phyloP scores from a whole-genome alignment of 2,113 vertebrate species.

The Actenoides lindsayi region DNA sequence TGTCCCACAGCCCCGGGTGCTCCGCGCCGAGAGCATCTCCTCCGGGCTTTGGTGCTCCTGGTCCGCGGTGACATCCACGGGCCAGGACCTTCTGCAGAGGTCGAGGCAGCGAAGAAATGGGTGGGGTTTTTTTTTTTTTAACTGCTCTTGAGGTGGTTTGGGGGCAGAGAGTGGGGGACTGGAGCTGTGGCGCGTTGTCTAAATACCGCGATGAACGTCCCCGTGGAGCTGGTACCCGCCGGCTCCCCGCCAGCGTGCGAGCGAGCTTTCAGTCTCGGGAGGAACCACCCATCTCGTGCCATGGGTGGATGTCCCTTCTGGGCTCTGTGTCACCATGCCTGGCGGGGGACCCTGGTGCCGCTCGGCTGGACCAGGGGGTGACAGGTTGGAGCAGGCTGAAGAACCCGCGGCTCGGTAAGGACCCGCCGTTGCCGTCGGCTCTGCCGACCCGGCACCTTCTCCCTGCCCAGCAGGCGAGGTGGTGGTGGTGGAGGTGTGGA shows the following conservation, averaged over 20 bases:
- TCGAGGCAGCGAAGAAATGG: accelerated
- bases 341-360: not conserved
- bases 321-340: not conserved
- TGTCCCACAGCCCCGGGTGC: not conserved
- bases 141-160: accelerated
- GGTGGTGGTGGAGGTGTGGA: accelerated
- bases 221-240: accelerated
- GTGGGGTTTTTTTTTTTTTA: not conserved
- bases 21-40: not conserved
- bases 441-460: not conserved
- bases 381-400: not conserved
- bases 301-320: too few species aligned
- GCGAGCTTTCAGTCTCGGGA: not conserved
- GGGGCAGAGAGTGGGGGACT: not conserved
- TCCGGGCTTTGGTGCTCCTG: not conserved
- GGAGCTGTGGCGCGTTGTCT: not conserved
- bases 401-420: not conserved
- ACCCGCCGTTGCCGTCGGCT: accelerated
- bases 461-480: not conserved
- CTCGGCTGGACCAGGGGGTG: too few species aligned
- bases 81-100: not conserved
- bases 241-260: not conserved
- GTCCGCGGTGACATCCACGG: not conserved
- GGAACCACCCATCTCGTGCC: accelerated
- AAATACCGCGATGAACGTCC: not conserved